Evolutionary conservation across 2,113 vertebrate genomes (phyloP).

Genomic region (Apteryx mantelli): DNA sequence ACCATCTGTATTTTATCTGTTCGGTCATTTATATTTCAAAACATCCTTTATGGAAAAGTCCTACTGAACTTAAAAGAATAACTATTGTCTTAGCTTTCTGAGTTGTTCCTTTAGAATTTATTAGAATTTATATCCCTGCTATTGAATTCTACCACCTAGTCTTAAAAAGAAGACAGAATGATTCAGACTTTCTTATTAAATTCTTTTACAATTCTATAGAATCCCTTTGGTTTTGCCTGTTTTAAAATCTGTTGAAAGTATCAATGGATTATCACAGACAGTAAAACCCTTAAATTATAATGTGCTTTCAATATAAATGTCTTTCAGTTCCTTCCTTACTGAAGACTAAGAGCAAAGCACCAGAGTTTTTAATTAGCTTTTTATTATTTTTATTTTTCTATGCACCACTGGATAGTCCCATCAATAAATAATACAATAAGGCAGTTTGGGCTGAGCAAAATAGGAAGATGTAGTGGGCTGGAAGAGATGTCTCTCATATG

Average conservation of each 20-base stretch:
- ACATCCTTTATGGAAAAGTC: neutral
- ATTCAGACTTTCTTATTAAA: conserved; percentile 40
- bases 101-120: conserved; percentile 10
- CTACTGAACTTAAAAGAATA: neutral
- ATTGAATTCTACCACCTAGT: neutral
- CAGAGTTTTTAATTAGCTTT: conserved; percentile 22
- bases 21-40: neutral
- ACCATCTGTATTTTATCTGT: neutral
- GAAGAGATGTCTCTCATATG: neutral
- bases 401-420: neutral
- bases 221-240: conserved; percentile 1
- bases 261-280: neutral
- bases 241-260: conserved; percentile 15
- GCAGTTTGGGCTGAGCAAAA: neutral
- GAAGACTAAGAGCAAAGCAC: neutral
- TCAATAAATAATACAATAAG: neutral
- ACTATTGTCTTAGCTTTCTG: conserved; percentile 4
- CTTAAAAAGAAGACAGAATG: neutral
- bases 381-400: conserved; percentile 11
- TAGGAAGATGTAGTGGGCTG: neutral
- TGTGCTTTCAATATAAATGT: neutral
- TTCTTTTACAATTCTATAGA: conserved; percentile 13
- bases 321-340: neutral
- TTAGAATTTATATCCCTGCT: conserved; percentile 10
- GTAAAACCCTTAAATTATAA: neutral